phyloP scores from a whole-genome alignment of 1,140 invertebrate genomes.

The Meloidogyne hapla region DNA sequence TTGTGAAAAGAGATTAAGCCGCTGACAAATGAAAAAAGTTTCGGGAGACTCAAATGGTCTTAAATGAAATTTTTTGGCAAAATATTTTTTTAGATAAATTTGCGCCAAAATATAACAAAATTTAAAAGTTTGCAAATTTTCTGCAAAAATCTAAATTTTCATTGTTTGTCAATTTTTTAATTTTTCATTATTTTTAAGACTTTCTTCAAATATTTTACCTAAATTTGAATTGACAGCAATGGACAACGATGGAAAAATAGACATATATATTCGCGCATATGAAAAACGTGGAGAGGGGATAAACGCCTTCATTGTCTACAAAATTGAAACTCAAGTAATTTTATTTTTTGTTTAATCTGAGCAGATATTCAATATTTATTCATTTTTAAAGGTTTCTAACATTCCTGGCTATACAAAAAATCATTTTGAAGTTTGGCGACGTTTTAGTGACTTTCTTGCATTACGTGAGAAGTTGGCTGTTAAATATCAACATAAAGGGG shows the following conservation, averaged over 20 bases:
- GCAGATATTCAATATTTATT: conserved; percentile 30
- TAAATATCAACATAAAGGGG: conserved; percentile 82
- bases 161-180: no score
- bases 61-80: no score
- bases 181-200: no score
- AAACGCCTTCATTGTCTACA: conserved; percentile 91
- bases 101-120: no score
- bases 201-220: no score
- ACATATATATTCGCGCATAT: conserved; percentile 67
- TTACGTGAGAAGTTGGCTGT: conserved; percentile 90
- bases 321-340: conserved; percentile 67
- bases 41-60: no score
- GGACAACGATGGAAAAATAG: conserved; percentile 28
- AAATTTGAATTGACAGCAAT: not conserved
- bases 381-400: conserved; percentile 44
- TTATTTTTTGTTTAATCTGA: no score
- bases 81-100: no score
- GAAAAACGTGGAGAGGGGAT: conserved; percentile 96
- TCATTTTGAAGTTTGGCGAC: conserved; percentile 79
- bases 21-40: no score
- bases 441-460: conserved; percentile 96
- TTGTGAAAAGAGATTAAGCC: no score
- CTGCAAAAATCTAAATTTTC: no score
- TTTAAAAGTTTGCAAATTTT: no score
- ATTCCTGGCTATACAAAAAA: conserved; percentile 74